Evolutionary conservation across 2,888 invertebrate genomes (phyloP), one percentile per base, ranked within the genome.

Genomic region (Baronia brevicornis): DNA sequence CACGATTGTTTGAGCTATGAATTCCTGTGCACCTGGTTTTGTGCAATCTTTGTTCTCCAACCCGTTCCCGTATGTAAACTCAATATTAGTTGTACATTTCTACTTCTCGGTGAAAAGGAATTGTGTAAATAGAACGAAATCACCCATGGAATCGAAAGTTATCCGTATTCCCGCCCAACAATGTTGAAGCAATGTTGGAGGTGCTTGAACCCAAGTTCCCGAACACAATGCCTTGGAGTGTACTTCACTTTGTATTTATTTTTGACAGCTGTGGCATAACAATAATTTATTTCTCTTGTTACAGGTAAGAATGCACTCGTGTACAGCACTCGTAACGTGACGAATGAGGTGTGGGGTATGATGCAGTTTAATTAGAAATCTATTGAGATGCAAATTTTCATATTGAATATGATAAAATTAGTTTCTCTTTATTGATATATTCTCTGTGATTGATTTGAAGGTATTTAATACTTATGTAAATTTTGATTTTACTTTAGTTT

Each of bases 1-100:
- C 42, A 36, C 51, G 53, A 62, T 66, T 75, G 71, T 75, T 73
- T 67, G 48, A 54, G 59, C 54, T 51, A 60, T 46, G 52, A 59
- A 74, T 74, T 61, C 66, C 60, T 48, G 41, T 44, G 44, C 54
- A 47, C 53, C 48, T 55, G 48, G 43, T 48, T 58, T 60, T 54
- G 46, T 54, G 55, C 54, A 60, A 62, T 37, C 40, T 48, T 48
- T 41, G 28, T 38, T 30, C 24, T 35, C 12, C 38, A 38, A 41
- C 41, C 33, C 36, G 41, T 43, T 44, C 36, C 35, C 40, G 36
- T 40, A 27, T 33, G 39, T 38, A 46, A 47, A 48, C 46, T 47
- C 51, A 54, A 39, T 54, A 50, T 53, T 51, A 53, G 43, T 41
- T 41, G 36, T 56, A 57, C 63, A 60, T 58, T 58, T 45, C 58